These are phyloP conservation scores for Coleophora deauratella DNA, from an alignment of 2,888 invertebrate genomes.

Conservation along the genomic window DNA sequence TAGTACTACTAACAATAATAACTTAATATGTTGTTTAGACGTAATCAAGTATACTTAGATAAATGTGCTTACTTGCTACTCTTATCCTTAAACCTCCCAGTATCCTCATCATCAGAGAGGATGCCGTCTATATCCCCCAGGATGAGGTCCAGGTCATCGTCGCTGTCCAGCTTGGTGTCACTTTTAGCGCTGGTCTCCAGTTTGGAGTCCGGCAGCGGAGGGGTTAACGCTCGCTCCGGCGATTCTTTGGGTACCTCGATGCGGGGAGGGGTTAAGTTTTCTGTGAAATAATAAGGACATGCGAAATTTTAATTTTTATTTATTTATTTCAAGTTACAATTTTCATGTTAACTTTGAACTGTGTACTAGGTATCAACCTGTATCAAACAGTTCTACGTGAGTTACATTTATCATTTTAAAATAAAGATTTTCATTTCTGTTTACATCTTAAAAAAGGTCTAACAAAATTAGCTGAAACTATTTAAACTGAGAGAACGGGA, in stretches of 20 bases:
- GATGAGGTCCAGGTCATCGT: constrained; percentile 58
- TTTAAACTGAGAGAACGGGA: too few relatives aligned
- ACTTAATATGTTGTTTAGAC: too few relatives aligned
- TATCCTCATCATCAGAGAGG: constrained; percentile 57
- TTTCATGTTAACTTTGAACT: too few relatives aligned
- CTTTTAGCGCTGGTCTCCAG: constrained; percentile 4
- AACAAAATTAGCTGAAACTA: too few relatives aligned
- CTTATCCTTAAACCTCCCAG: constrained; percentile 42
- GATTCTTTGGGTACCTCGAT: constrained; percentile 12
- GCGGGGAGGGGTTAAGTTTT: constrained; percentile 21
- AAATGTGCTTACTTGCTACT: constrained; percentile 28
- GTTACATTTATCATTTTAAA: too few relatives aligned
- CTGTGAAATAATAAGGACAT: constrained; percentile 13
- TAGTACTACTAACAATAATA: too few relatives aligned
- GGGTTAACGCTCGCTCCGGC: constrained; percentile 27
- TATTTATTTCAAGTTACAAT: too few relatives aligned
- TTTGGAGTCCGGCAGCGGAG: constrained; percentile 26
- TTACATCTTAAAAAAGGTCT: too few relatives aligned
- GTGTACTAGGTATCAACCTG: too few relatives aligned
- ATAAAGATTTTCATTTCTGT: too few relatives aligned
- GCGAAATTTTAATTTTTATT: not conserved
- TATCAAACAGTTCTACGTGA: too few relatives aligned
- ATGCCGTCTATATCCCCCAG: constrained; percentile 62
- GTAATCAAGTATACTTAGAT: too few relatives aligned
- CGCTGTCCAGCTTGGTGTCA: constrained; percentile 25